Conservation (phyloP, 2,113 vertebrate genomes). For the Stomatorhinus ivindoensis region DNA sequence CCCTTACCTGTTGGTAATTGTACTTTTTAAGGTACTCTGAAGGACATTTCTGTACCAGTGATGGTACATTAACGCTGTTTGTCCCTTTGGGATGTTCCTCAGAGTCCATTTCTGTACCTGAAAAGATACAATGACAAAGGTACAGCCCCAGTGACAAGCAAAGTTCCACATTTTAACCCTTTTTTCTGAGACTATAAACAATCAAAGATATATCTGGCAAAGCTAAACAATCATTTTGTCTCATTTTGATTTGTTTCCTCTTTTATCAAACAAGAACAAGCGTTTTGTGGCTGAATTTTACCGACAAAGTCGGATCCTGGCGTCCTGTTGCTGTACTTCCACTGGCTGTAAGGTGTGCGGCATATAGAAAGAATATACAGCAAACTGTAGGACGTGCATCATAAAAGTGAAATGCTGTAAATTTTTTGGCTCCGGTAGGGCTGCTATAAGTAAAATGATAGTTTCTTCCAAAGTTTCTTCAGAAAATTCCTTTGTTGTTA, state of each 20-base stretch:
- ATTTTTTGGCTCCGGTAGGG: background rate
- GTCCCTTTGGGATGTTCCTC: no score
- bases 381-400: background rate
- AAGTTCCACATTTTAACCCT: no score
- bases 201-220: background rate
- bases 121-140: no score
- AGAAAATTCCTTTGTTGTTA: background rate
- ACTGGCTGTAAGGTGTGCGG: background rate
- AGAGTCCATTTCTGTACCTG: no score
- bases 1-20: no score
- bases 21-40: no score
- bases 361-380: background rate
- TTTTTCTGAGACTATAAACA: no score
- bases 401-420: background rate
- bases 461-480: background rate
- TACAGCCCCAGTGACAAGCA: no score
- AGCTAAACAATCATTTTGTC: background rate
- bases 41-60: no score
- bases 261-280: background rate
- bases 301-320: background rate
- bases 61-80: no score
- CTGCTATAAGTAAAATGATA: background rate
- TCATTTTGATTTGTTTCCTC: background rate
- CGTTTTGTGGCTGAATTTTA: background rate
- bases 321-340: background rate